Percentiles rank a stretch among this genome's conserved stretches.
Evolutionary conservation across 2,888 invertebrate species (phyloP).

Genomic region (Metacarcinus magister): DNA sequence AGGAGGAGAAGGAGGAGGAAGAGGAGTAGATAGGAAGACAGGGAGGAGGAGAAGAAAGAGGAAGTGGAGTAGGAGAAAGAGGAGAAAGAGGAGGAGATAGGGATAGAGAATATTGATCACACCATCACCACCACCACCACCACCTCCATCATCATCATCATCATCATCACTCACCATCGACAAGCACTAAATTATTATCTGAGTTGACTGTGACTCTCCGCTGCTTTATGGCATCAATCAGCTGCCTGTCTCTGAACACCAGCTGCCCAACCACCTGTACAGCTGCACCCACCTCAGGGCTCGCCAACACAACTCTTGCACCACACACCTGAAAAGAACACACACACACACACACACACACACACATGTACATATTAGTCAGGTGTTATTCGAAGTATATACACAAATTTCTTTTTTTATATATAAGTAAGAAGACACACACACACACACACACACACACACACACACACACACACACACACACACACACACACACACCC

Average conservation of each 20-base stretch:
- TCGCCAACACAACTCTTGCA: conserved; percentile 86
- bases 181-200: conserved; percentile 40
- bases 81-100: too few relatives aligned
- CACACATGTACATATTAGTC: too few relatives aligned
- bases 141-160: too few relatives aligned
- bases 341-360: neutral
- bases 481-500: neutral
- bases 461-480: neutral
- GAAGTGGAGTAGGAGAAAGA: too few relatives aligned
- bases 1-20: too few relatives aligned
- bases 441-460: neutral
- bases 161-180: conserved; percentile 56
- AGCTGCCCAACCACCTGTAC: conserved; percentile 80
- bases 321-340: conserved; percentile 85
- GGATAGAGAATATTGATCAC: too few relatives aligned
- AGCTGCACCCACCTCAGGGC: conserved; percentile 85
- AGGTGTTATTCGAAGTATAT: too few relatives aligned
- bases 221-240: conserved; percentile 78
- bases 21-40: too few relatives aligned
- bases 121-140: too few relatives aligned
- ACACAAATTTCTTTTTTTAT: conserved; percentile 85
- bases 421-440: conserved; percentile 84
- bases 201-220: conserved; percentile 74
- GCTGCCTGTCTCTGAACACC: conserved; percentile 59
- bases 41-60: too few relatives aligned